These are phyloP conservation scores for Tetrapedia diversipes DNA, from an alignment of 2,888 invertebrate species.

Conservation along the genomic window DNA sequence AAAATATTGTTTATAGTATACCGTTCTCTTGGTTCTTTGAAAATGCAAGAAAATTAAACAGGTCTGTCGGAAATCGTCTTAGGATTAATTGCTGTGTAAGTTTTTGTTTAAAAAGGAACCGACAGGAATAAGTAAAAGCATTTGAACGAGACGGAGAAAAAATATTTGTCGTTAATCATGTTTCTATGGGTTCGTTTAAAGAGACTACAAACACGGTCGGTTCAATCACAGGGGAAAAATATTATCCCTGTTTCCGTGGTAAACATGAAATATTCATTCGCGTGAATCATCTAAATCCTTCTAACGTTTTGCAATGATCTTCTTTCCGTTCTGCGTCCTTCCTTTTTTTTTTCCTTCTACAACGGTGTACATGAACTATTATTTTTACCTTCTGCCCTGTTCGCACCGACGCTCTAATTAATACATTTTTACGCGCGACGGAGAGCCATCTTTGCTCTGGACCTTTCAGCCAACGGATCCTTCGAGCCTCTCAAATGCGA, in stretches of 20 bases:
- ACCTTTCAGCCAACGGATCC: slow-evolving; percentile 28
- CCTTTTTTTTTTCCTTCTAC: slow-evolving; percentile 13
- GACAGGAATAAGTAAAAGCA: neutral
- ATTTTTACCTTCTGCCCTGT: slow-evolving; percentile 61
- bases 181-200: neutral
- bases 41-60: neutral
- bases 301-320: slow-evolving; percentile 34
- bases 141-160: neutral
- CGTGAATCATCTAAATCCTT: slow-evolving; percentile 45
- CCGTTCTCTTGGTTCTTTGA: too few species aligned
- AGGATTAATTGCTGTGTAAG: too few species aligned
- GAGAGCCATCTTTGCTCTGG: slow-evolving; percentile 45
- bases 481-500: slow-evolving; percentile 11
- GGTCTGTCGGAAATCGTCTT: too few species aligned
- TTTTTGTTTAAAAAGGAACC: neutral
- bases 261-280: slow-evolving; percentile 9
- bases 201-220: neutral
- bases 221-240: neutral
- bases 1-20: neutral
- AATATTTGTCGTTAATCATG: neutral
- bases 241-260: neutral
- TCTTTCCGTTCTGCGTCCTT: slow-evolving; percentile 20
- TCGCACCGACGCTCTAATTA: slow-evolving; percentile 56
- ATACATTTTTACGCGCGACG: slow-evolving; percentile 54
- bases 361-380: slow-evolving; percentile 45